Evolutionary conservation across 2,113 vertebrate species (phyloP), one percentile per base, ranked within the genome.

Genomic region (Toxostoma redivivum): DNA sequence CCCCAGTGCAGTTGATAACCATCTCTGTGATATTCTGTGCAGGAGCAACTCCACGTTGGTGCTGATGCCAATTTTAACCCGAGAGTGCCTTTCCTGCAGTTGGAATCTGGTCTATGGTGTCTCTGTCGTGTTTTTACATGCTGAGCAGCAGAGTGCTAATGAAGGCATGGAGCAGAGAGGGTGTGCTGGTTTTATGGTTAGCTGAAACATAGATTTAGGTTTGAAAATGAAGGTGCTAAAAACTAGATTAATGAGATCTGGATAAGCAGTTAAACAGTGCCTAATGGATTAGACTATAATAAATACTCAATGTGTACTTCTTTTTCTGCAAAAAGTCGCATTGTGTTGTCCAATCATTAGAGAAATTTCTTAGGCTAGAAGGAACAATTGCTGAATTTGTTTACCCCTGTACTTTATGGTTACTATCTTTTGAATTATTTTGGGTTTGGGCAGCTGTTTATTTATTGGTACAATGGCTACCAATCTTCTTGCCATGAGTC

Each of bases 91-190:
- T 95, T 86, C 87, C 87, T 94, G 86, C 67, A 84, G 86, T 97
- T 92, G 96, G 97, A 97, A 92, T 96, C 78, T 90, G 87, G 24
- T 89, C 61, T 69, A 0, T 60, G 78, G 44, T 48, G 62, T 5
- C 37, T 94, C 38, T 88, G 37, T 97, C 97, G 18, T 98, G 97
- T 97, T 98, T 97, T 95, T 60, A 97, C 97, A 97, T 91, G 97
- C 94, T 96, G 51, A 73, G 79, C 48, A 95, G 89, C 85, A 85
- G 35, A 93, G 81, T 23, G 47, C 89, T 97, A 56, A 89, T 77
- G 90, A 72, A 91, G 83, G 86, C 88, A 95, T 72, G 81, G 82
- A 91, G 38, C 22, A 31, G 65, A 76, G 85, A 95, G 56, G 92
- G 85, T 94, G 94, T 95, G 94, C 94, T 95, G 85, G 80, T 64